Conservation (phyloP, 2,888 invertebrate genomes). For the Eupelmus urozonus region DNA sequence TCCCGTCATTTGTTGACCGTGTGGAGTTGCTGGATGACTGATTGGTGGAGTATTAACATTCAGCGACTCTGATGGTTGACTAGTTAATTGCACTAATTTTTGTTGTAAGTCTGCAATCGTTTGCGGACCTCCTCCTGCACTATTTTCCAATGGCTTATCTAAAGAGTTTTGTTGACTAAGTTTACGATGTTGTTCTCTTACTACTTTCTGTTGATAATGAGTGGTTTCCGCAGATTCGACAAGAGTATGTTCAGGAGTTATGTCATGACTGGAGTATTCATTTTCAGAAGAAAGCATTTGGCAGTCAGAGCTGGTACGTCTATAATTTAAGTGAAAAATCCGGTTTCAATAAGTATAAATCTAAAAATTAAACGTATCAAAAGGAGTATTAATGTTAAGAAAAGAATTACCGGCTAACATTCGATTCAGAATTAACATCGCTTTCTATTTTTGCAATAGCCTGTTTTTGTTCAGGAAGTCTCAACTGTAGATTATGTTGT, state of each 20-base stretch:
- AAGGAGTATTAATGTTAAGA: not conserved
- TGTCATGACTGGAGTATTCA: constrained; percentile 73
- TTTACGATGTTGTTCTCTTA: constrained; percentile 70
- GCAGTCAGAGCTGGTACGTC: constrained; percentile 72
- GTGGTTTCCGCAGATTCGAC: constrained; percentile 67
- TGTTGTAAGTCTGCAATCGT: constrained; percentile 81
- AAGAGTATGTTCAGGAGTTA: constrained; percentile 74
- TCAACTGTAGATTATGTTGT: constrained; percentile 68
- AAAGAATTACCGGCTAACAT: constrained; percentile 66
- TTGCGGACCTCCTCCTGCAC: constrained; percentile 74
- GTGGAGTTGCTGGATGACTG: constrained; percentile 82
- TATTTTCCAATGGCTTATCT: constrained; percentile 66
- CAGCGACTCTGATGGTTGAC: constrained; percentile 76
- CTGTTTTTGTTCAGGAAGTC: constrained; percentile 69
- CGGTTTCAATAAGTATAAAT: no score
- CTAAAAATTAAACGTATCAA: no score
- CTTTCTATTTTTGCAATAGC: constrained; percentile 64
- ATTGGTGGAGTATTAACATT: constrained; percentile 78
- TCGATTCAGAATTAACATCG: constrained; percentile 65
- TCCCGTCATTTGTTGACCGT: constrained; percentile 79
- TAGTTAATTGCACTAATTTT: constrained; percentile 80
- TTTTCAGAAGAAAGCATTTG: constrained; percentile 71
- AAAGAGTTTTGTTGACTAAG: constrained; percentile 75
- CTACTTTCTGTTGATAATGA: constrained; percentile 67
- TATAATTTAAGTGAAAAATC: constrained; percentile 50